Conservation (phyloP, 2,797 vertebrate species). For the Sphaeramia orbicularis region DNA sequence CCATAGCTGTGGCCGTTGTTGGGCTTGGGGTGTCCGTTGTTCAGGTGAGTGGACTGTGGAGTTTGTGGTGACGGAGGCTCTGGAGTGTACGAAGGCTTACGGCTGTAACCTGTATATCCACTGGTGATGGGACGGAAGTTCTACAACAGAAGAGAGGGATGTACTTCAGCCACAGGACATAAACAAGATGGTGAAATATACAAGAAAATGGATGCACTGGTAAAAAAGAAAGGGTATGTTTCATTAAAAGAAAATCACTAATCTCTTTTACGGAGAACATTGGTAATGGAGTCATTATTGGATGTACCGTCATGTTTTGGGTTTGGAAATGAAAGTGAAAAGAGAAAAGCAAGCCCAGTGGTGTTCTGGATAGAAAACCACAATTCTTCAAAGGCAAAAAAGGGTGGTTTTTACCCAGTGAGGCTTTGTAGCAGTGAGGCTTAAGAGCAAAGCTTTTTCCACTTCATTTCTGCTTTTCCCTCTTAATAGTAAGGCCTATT, state of each 20-base stretch:
- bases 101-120: conserved; percentile 73
- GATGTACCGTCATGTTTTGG: conserved; percentile 32
- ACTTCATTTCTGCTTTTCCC: conserved; percentile 35
- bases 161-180: background rate
- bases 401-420: conserved; percentile 29
- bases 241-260: conserved; percentile 2
- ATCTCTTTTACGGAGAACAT: conserved; percentile 1
- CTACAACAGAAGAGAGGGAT: conserved; percentile 66
- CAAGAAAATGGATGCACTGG: background rate
- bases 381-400: conserved; percentile 46
- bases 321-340: conserved; percentile 44
- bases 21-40: conserved; percentile 73
- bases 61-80: conserved; percentile 75
- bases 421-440: conserved; percentile 36
- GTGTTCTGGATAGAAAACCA: conserved; percentile 42
- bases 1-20: conserved; percentile 74
- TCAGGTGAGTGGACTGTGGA: conserved; percentile 62
- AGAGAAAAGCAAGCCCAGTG: conserved; percentile 21
- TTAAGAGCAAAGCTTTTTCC: conserved; percentile 37
- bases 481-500: conserved; percentile 33
- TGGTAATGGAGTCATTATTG: conserved; percentile 26
- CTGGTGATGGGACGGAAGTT: conserved; percentile 88
- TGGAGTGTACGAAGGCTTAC: conserved; percentile 77
- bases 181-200: background rate
- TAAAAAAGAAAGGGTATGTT: background rate